phyloP scores from a whole-genome alignment of 2,113 vertebrate genomes.

The Gasterosteus nipponicus region DNA sequence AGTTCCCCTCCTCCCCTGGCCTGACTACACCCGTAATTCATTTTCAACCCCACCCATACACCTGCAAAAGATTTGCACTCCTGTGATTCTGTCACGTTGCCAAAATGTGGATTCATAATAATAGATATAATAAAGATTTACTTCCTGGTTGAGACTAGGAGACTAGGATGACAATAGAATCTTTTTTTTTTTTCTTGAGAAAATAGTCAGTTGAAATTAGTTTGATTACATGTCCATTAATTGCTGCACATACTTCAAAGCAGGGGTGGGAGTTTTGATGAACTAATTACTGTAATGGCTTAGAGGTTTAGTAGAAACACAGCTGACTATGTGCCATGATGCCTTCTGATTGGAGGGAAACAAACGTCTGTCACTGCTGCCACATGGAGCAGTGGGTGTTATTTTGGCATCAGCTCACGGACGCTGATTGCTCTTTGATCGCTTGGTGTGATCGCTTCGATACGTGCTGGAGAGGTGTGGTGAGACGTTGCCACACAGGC shows the following conservation, averaged over 20 bases:
- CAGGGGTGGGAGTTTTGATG: slow-evolving; percentile 19
- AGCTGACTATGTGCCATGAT: slow-evolving; percentile 34
- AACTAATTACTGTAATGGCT: slow-evolving; percentile 25
- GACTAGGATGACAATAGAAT: not conserved
- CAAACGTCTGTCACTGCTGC: slow-evolving; percentile 21
- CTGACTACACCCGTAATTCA: not conserved
- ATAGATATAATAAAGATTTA: not conserved
- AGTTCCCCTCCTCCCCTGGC: not conserved
- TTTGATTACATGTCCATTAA: not conserved
- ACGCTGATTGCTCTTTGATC: slow-evolving; percentile 44
- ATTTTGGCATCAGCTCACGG: slow-evolving; percentile 29
- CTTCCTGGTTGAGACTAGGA: not conserved
- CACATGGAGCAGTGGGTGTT: slow-evolving; percentile 15
- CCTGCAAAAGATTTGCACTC: not conserved
- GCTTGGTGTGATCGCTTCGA: slow-evolving; percentile 22
- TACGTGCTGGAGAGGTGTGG: not conserved
- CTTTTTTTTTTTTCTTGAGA: not conserved
- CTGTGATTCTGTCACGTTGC: not conserved
- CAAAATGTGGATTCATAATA: not conserved
- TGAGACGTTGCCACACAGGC: slow-evolving; percentile 15
- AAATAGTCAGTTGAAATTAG: slow-evolving; percentile 15
- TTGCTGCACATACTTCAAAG: not conserved
- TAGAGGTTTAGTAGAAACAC: slow-evolving; percentile 15
- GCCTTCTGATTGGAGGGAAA: slow-evolving; percentile 16
- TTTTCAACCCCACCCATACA: not conserved